Evolutionary conservation across 2,888 invertebrate species (phyloP).

Genomic region (Cephus nigrinus): DNA sequence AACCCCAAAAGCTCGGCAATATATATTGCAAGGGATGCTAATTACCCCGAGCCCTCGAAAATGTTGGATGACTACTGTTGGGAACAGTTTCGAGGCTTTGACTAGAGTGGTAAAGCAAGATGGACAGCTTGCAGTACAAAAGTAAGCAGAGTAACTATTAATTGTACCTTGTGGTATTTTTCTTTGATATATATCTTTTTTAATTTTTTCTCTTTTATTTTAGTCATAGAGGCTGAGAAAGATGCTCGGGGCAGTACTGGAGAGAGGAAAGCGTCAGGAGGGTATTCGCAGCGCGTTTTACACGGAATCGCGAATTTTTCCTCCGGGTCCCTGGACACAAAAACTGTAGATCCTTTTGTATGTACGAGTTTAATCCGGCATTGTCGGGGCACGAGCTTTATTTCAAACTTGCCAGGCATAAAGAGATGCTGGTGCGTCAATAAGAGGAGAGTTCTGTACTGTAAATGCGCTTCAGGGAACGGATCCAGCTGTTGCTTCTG

Average conservation of each 20-base stretch:
- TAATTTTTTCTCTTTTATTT: background rate
- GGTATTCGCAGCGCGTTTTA: background rate
- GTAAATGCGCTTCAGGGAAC: conserved; percentile 66
- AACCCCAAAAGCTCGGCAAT: conserved; percentile 48
- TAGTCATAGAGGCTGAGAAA: background rate
- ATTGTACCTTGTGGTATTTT: background rate
- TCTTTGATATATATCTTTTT: background rate
- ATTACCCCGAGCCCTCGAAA: conserved; percentile 38
- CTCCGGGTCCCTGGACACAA: background rate
- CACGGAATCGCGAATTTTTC: background rate
- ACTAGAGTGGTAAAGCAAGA: background rate
- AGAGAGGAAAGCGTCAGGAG: background rate
- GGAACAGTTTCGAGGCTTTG: background rate
- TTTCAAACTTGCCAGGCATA: conserved; percentile 50
- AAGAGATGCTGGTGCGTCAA: conserved; percentile 51
- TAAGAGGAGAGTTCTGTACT: conserved; percentile 64
- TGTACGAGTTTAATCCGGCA: conserved; percentile 53
- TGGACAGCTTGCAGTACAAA: background rate
- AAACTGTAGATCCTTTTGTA: conserved; percentile 51
- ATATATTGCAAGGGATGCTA: conserved; percentile 50
- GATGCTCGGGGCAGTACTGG: background rate
- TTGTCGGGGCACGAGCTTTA: conserved; percentile 60
- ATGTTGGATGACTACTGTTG: background rate
- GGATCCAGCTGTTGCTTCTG: conserved; percentile 65
- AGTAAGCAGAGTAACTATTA: background rate